Evolutionary conservation across 2,888 invertebrate species (phyloP).

Genomic region (Lapara coniferarum): DNA sequence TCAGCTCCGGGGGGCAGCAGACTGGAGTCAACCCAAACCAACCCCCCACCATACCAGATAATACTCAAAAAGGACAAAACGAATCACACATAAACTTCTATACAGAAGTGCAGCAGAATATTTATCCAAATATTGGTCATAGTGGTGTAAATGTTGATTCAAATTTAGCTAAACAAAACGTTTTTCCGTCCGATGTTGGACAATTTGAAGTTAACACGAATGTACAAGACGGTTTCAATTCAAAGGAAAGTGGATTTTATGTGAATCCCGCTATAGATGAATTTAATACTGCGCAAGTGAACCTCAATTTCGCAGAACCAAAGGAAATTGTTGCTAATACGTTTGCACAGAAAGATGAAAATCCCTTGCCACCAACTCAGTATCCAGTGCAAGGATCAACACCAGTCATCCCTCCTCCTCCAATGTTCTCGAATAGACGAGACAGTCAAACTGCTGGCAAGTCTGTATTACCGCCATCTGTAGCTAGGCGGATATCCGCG

Average conservation of each 20-base stretch:
- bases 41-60: background rate
- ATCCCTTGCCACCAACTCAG: background rate
- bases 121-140: background rate
- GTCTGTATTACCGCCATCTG: slow-evolving; percentile 70
- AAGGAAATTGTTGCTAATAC: background rate
- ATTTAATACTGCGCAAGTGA: background rate
- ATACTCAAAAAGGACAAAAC: background rate
- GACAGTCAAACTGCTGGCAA: slow-evolving; percentile 55
- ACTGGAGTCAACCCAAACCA: background rate
- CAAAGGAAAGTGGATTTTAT: background rate
- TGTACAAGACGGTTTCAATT: background rate
- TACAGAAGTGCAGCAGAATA: background rate
- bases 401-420: slow-evolving; percentile 70
- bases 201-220: background rate
- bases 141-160: background rate
- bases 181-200: background rate
- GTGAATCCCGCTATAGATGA: slow-evolving; percentile 1
- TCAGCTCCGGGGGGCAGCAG: slow-evolving; percentile 74
- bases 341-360: background rate
- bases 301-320: background rate
- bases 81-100: background rate
- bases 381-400: slow-evolving; percentile 26
- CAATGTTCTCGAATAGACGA: slow-evolving; percentile 67
- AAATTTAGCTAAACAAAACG: background rate
- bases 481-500: slow-evolving; percentile 68